Evolutionary conservation across 2,888 invertebrate species (phyloP).

Genomic region (Drosophila siamana): DNA sequence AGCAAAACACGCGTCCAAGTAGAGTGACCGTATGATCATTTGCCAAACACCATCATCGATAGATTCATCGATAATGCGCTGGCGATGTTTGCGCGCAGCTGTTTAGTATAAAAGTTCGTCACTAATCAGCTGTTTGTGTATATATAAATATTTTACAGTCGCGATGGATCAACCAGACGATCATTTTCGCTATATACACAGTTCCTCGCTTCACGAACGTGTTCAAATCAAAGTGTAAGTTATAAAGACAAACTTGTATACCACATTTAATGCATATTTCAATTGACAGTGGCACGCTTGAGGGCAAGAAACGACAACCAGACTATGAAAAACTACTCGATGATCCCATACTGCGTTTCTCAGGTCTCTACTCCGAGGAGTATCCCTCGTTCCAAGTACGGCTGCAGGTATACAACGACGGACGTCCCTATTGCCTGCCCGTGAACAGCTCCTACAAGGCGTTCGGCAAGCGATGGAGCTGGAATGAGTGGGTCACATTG

Average conservation of each 20-base stretch:
- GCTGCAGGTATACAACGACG: conserved; percentile 93
- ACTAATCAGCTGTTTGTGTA: conserved; percentile 41
- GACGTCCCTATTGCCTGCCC: conserved; percentile 92
- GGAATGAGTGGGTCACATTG: conserved; percentile 98
- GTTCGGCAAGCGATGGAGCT: conserved; percentile 97
- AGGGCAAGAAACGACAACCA: conserved; percentile 94
- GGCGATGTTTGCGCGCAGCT: conserved; percentile 28
- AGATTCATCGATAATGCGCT: neutral
- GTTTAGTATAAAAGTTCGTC: conserved; percentile 23
- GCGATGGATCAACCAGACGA: conserved; percentile 87
- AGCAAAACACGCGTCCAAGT: conserved; percentile 36
- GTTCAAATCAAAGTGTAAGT: conserved; percentile 97
- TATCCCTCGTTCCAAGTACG: conserved; percentile 96
- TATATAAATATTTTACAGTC: conserved; percentile 33
- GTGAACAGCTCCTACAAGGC: conserved; percentile 96
- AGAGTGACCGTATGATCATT: neutral
- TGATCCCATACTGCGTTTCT: conserved; percentile 95
- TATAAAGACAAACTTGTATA: neutral
- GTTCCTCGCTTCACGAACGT: conserved; percentile 94
- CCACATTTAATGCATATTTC: conserved; percentile 8
- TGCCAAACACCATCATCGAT: neutral
- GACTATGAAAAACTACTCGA: conserved; percentile 94
- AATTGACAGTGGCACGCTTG: conserved; percentile 92
- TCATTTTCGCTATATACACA: conserved; percentile 94
- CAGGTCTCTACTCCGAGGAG: conserved; percentile 93